Percentiles rank a stretch among this genome's conserved stretches.
phyloP scores from a whole-genome alignment of 2,113 vertebrate genomes.

The Bujurquina vittata region DNA sequence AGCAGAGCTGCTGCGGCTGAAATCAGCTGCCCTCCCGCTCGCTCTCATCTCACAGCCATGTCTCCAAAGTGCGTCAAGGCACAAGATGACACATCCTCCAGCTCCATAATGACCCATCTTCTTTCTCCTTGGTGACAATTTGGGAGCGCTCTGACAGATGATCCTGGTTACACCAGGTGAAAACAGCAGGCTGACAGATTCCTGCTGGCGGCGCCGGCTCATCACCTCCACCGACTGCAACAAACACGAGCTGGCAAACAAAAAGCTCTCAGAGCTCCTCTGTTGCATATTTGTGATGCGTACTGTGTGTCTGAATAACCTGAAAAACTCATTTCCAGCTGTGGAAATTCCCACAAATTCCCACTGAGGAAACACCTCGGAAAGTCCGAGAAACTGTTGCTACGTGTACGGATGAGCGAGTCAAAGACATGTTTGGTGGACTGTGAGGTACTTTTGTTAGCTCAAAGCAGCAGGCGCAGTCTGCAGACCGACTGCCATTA shows the following conservation, averaged over 20 bases:
- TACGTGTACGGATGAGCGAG: neutral
- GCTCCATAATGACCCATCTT: conserved; percentile 54
- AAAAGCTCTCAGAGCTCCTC: too few species aligned
- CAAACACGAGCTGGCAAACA: neutral
- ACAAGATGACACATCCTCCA: neutral
- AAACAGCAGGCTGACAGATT: conserved; percentile 63
- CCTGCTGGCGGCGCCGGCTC: conserved; percentile 17
- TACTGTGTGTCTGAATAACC: neutral
- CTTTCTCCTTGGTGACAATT: conserved; percentile 45
- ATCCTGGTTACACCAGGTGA: conserved; percentile 54
- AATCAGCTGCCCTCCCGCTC: conserved; percentile 22
- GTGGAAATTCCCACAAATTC: neutral
- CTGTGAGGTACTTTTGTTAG: too few species aligned
- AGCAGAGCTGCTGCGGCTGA: neutral
- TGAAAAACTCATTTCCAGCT: neutral
- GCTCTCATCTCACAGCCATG: conserved; percentile 48
- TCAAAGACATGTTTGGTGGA: too few species aligned
- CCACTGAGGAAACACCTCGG: neutral
- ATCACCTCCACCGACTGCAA: conserved; percentile 12
- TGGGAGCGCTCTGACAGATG: conserved; percentile 57
- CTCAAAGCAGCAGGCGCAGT: neutral
- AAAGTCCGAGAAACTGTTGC: neutral
- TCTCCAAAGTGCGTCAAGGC: conserved; percentile 31
- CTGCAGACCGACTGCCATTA: too few species aligned
- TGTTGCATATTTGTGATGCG: neutral